Percentiles rank a stretch among this genome's conserved stretches.
phyloP scores from a whole-genome alignment of 1,140 invertebrate species.

The Sarcophaga bullata region DNA sequence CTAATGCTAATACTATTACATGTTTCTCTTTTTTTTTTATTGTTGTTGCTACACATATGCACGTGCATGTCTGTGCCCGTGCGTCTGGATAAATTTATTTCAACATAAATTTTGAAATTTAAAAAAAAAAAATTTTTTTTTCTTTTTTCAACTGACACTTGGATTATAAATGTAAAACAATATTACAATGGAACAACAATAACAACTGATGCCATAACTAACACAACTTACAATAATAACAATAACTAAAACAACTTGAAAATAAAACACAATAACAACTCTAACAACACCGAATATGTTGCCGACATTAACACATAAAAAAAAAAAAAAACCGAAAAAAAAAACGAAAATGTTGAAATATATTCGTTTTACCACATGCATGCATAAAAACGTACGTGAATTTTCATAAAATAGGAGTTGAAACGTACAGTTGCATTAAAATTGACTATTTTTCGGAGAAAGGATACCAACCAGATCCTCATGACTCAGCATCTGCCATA shows the following conservation, averaged over 20 bases:
- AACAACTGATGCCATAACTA: constrained; percentile 25
- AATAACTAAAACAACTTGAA: constrained; percentile 25
- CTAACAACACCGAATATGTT: constrained; percentile 19
- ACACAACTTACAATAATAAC: constrained; percentile 25
- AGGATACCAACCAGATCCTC: constrained; percentile 84
- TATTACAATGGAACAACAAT: constrained; percentile 9
- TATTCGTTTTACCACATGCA: background rate
- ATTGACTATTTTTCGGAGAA: constrained; percentile 88
- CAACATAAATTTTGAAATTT: constrained; percentile 28
- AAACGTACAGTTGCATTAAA: constrained; percentile 75
- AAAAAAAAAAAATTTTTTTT: background rate
- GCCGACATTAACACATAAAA: constrained; percentile 26
- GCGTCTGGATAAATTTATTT: background rate
- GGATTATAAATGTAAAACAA: constrained; percentile 37
- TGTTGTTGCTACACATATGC: background rate
- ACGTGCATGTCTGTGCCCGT: background rate
- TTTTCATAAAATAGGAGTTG: constrained; percentile 54
- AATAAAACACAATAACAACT: constrained; percentile 1
- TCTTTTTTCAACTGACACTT: constrained; percentile 30
- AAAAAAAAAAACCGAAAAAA: constrained; percentile 14
- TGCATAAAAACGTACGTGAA: background rate
- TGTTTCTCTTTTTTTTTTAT: background rate
- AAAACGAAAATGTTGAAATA: background rate
- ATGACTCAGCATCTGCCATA: constrained; percentile 88
- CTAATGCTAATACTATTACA: no score